Conservation (phyloP, 2,888 invertebrate species). For the Rhingia rostrata region DNA sequence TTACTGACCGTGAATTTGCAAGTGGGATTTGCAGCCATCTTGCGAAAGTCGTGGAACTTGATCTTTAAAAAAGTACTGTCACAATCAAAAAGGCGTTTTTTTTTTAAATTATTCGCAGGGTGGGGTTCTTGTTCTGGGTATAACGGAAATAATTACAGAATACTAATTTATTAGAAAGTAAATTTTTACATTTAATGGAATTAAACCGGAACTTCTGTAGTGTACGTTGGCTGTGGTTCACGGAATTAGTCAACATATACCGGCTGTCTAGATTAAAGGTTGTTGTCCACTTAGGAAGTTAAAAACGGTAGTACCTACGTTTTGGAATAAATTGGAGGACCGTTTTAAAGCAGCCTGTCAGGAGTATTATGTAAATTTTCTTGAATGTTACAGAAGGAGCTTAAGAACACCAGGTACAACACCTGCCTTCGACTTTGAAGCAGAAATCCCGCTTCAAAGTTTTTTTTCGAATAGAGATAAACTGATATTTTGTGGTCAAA, state of each 20-base stretch:
- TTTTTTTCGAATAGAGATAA: too few species aligned
- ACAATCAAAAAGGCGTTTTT: conserved; percentile 2
- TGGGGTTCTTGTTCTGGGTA: background rate
- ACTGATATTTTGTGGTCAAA: too few species aligned
- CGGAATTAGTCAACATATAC: background rate
- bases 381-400: too few species aligned
- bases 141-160: conserved; percentile 37
- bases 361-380: too few species aligned
- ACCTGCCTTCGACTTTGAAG: too few species aligned
- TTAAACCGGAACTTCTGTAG: background rate
- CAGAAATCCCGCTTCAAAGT: too few species aligned
- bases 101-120: background rate
- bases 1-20: conserved; percentile 37
- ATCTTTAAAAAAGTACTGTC: conserved; percentile 12
- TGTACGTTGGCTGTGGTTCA: too few species aligned
- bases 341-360: too few species aligned
- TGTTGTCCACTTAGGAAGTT: background rate
- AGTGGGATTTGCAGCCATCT: conserved; percentile 35
- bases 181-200: background rate
- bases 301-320: background rate
- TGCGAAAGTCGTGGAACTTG: conserved; percentile 26
- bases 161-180: conserved; percentile 32
- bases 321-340: too few species aligned
- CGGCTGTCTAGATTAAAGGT: background rate
- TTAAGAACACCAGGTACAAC: too few species aligned